Evolutionary conservation across 1,140 invertebrate species (phyloP).

Genomic region (Macrobrachium rosenbergii): DNA sequence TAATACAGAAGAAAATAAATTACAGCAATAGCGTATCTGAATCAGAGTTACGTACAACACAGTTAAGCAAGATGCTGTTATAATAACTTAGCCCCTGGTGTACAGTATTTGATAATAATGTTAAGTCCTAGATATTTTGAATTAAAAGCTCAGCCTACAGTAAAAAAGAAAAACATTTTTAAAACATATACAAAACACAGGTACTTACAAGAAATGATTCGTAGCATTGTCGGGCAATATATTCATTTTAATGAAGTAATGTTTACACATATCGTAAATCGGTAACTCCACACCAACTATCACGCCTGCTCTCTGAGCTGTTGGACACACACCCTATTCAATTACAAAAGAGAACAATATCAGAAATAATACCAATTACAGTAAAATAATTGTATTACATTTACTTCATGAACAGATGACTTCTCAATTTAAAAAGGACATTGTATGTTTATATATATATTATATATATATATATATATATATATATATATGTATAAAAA

Average conservation of each 20-base stretch:
- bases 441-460: no score
- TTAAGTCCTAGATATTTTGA: neutral
- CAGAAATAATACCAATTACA: neutral
- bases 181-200: neutral
- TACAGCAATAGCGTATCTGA: no score
- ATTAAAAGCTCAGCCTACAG: neutral
- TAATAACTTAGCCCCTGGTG: no score
- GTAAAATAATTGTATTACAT: neutral
- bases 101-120: no score
- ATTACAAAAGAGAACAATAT: neutral
- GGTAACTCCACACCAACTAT: conserved; percentile 95
- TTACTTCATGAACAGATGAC: no score
- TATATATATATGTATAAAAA: no score
- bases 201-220: conserved; percentile 89
- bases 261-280: conserved; percentile 92
- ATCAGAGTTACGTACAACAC: neutral
- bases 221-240: conserved; percentile 82
- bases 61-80: no score
- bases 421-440: no score
- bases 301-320: conserved; percentile 90
- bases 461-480: no score
- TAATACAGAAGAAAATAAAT: no score
- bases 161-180: conserved; percentile 11
- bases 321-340: conserved; percentile 87
- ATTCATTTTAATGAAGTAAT: conserved; percentile 77